Evolutionary conservation across 1,140 invertebrate species (phyloP), one percentile per base, ranked within the genome.

Genomic region (Pygmarrhopalites habei): DNA sequence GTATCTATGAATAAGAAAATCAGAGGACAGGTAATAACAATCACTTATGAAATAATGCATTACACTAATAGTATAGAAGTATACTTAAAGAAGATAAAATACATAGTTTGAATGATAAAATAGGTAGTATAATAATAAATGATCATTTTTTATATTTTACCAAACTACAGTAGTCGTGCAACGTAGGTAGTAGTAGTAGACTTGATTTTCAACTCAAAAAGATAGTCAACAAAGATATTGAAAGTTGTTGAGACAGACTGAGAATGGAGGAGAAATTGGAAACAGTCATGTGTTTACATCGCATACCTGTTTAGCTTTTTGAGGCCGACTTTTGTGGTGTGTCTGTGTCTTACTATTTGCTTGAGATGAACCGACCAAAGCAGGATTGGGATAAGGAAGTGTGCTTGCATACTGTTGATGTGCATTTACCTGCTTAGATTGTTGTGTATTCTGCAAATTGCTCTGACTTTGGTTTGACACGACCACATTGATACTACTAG

Each of bases 251-350:
- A 44, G 32, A 21, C 2, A 17, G 14, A 32, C 4, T 32, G 30
- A 5, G 7, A 41, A 41, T 4, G 51, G 21, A 52, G 2, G 61
- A 19, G 10, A 41, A 28, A 14, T 19, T 47, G 2, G 39, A 49
- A 15, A 47, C 15, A 55, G 52, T 44, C 2, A 60, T 26, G 26
- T 26, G 30, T 30, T 60, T 32, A 28, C 21, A 43, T 60, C 28
- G 41, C 64, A 58, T 65, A 65, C 64, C 64, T 65, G 64, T 49
- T 60, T 65, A 14, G 53, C 23, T 57, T 65, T 65, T 39, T 62
- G 60, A 21, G 49, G 58, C n/a, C 58, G 58, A 58, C 21, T 44
- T 55, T 61, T 65, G 39, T 61, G 47, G 17, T 52, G 23, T 52
- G 52, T 21, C 53, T 56, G 60, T 52, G 29, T 43, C 44, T 62